Evolutionary conservation across 2,888 invertebrate genomes (phyloP).

Genomic region (Archips xylosteana): DNA sequence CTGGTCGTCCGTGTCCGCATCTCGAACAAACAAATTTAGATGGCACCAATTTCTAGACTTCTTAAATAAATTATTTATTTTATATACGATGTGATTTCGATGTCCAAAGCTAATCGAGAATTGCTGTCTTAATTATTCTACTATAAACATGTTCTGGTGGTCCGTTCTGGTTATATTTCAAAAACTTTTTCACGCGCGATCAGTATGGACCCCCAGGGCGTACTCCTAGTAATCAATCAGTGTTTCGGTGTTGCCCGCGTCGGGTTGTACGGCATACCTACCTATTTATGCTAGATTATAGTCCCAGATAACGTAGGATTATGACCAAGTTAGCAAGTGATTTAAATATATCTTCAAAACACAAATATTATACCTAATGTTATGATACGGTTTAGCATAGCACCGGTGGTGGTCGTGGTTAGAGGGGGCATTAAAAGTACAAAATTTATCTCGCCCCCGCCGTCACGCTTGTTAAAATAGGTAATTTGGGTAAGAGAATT

Average conservation of each 20-base stretch:
- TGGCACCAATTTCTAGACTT: constrained; percentile 53
- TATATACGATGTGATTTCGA: constrained; percentile 63
- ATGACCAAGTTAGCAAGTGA: constrained; percentile 79
- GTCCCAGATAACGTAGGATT: constrained; percentile 73
- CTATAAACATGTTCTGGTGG: constrained; percentile 16
- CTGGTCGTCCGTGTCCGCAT: constrained; percentile 18
- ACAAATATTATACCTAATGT: constrained; percentile 71
- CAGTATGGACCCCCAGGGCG: constrained; percentile 17
- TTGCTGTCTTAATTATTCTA: constrained; percentile 69
- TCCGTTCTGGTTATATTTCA: constrained; percentile 17
- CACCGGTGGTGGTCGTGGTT: constrained; percentile 59
- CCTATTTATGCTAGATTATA: constrained; percentile 76
- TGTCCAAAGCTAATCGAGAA: constrained; percentile 73
- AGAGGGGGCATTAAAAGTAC: constrained; percentile 76
- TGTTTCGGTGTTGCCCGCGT: constrained; percentile 37
- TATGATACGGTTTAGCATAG: constrained; percentile 55
- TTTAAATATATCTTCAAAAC: constrained; percentile 67
- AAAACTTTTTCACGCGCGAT: constrained; percentile 8
- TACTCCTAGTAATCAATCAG: constrained; percentile 34
- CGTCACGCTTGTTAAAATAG: constrained; percentile 48
- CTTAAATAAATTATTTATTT: constrained; percentile 55
- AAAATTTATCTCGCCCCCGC: constrained; percentile 77
- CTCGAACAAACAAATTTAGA: constrained; percentile 44
- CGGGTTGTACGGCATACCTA: constrained; percentile 46
- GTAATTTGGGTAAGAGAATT: not conserved